Evolutionary conservation across 2,113 vertebrate genomes (phyloP).

Genomic region (Garra rufa): DNA sequence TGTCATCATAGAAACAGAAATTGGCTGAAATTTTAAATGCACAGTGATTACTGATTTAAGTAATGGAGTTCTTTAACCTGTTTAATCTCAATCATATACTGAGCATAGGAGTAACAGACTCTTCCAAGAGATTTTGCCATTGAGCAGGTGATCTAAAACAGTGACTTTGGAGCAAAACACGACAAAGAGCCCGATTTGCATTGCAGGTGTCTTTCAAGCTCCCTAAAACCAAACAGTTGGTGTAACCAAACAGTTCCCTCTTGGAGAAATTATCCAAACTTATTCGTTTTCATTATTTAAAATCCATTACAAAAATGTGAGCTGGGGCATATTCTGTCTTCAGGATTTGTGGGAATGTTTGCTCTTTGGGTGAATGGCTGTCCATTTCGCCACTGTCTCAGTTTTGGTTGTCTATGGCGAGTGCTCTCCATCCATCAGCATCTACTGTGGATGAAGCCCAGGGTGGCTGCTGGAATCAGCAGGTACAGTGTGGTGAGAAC

Average conservation of each 20-base stretch:
- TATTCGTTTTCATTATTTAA: not conserved
- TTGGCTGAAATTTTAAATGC: not conserved
- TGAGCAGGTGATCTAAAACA: not conserved
- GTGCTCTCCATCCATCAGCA: conserved; percentile 19
- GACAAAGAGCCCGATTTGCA: not conserved
- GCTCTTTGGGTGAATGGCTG: conserved; percentile 35
- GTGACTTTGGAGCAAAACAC: not conserved
- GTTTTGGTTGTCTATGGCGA: conserved; percentile 23
- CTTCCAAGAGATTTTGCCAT: not conserved
- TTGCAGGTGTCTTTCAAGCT: not conserved
- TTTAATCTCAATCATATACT: not conserved
- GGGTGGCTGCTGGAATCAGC: conserved; percentile 52
- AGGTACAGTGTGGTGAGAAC: not conserved
- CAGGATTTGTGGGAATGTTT: conserved; percentile 22
- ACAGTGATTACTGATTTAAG: not conserved
- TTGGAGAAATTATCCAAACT: not conserved
- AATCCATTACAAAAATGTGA: not conserved
- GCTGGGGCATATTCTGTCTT: not conserved
- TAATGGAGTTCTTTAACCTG: not conserved
- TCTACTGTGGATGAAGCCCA: conserved; percentile 48
- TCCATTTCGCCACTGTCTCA: conserved; percentile 28
- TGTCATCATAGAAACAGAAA: not conserved
- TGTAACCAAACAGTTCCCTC: not conserved
- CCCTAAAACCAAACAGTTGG: not conserved
- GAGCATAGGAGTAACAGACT: not conserved